phyloP scores from a whole-genome alignment of 2,113 vertebrate species.

The Onychostoma macrolepis region DNA sequence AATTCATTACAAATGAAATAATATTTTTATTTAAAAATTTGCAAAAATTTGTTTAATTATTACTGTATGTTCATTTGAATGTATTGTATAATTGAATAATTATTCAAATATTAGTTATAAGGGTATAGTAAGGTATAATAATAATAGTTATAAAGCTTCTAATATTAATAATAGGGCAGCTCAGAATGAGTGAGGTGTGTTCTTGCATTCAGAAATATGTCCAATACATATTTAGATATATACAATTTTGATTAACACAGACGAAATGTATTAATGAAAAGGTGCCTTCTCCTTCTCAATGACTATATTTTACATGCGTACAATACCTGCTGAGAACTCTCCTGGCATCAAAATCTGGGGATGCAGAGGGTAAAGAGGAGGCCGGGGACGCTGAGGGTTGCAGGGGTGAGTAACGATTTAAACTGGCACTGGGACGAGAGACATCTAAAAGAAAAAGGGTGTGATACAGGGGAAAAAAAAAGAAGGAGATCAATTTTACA shows the following conservation, averaged over 20 bases:
- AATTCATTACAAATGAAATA: neutral
- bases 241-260: neutral
- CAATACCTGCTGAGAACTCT: slow-evolving; percentile 87
- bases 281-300: neutral
- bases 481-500: neutral
- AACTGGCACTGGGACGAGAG: slow-evolving; percentile 85
- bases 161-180: neutral
- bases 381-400: slow-evolving; percentile 78
- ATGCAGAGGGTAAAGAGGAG: slow-evolving; percentile 76
- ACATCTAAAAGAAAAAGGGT: slow-evolving; percentile 75
- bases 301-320: neutral
- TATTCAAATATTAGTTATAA: neutral
- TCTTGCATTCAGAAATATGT: neutral
- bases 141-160: neutral
- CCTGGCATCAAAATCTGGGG: slow-evolving; percentile 85
- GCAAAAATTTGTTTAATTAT: no score
- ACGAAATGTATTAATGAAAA: neutral
- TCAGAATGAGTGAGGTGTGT: neutral
- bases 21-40: neutral
- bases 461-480: neutral
- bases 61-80: no score
- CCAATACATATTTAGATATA: neutral
- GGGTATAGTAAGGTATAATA: neutral
- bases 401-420: slow-evolving; percentile 95
- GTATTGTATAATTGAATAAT: neutral